These are phyloP conservation scores for Microtus montanus DNA, from an alignment of 2,113 vertebrate genomes.

Conservation along the genomic window DNA sequence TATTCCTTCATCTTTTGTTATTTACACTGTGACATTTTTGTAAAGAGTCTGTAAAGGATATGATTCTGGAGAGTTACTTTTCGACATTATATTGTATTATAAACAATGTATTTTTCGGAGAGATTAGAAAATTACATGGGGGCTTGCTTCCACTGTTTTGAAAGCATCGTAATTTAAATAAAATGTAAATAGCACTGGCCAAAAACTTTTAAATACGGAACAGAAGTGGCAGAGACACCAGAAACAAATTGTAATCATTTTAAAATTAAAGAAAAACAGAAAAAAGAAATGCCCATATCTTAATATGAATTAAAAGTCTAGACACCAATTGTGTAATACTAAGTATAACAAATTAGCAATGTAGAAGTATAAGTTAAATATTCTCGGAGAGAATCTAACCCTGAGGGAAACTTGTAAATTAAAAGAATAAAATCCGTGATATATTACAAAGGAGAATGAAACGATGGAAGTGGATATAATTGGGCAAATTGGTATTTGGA, in stretches of 20 bases:
- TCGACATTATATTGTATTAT: constrained; percentile 19
- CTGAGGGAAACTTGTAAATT: constrained; percentile 68
- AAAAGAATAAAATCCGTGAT: constrained; percentile 58
- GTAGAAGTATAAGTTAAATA: constrained; percentile 72
- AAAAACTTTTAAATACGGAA: constrained; percentile 68
- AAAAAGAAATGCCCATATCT: constrained; percentile 47
- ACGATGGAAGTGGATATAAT: neutral
- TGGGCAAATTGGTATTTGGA: neutral
- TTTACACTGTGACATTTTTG: constrained; percentile 70
- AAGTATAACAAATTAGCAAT: constrained; percentile 72
- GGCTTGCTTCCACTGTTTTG: constrained; percentile 9
- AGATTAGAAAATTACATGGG: constrained; percentile 43
- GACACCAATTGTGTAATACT: constrained; percentile 68
- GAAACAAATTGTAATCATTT: constrained; percentile 55
- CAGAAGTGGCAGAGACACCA: constrained; percentile 55
- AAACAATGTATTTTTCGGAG: constrained; percentile 45
- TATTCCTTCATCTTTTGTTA: constrained; percentile 60
- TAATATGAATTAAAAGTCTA: constrained; percentile 77
- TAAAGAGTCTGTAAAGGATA: constrained; percentile 54
- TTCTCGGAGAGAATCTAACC: constrained; percentile 59
- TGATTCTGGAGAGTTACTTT: constrained; percentile 46
- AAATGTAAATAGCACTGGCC: constrained; percentile 48
- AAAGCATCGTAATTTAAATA: constrained; percentile 65
- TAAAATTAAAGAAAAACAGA: constrained; percentile 52
- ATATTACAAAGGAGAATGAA: constrained; percentile 44